phyloP scores from a whole-genome alignment of 1,140 invertebrate species.

The Asobara japonica region DNA sequence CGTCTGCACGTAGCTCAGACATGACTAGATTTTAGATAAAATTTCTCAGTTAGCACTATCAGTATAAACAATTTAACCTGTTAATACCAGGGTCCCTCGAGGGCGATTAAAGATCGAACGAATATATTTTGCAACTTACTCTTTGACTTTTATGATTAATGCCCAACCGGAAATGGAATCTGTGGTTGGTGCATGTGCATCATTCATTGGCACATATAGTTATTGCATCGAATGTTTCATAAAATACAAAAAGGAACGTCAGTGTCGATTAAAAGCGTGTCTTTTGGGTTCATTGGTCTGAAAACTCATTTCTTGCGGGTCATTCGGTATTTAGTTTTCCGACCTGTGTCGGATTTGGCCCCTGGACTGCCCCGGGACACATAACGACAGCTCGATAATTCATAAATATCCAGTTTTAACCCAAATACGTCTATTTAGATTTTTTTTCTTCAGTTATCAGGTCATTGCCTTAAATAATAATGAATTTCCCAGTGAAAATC shows the following conservation, averaged over 20 bases:
- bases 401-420: slow-evolving; percentile 6
- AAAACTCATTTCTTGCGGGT: slow-evolving; percentile 19
- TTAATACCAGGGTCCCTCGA: too few relatives aligned
- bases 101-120: too few relatives aligned
- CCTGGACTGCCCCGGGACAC: neutral
- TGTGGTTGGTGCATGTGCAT: too few relatives aligned
- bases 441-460: too few relatives aligned
- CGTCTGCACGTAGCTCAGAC: too few relatives aligned
- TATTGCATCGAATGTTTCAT: neutral
- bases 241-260: neutral
- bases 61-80: too few relatives aligned
- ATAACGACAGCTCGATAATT: slow-evolving; percentile 20
- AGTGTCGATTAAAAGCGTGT: neutral
- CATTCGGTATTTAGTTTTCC: slow-evolving; percentile 16
- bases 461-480: neutral
- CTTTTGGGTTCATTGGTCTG: neutral
- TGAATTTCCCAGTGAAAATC: neutral
- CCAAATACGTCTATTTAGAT: neutral
- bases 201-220: too few relatives aligned
- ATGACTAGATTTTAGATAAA: too few relatives aligned
- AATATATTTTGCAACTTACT: too few relatives aligned
- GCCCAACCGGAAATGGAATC: too few relatives aligned
- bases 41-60: too few relatives aligned
- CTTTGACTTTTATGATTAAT: too few relatives aligned
- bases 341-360: neutral